Evolutionary conservation across 2,797 vertebrate species (phyloP).

Genomic region (Ateles fusciceps): DNA sequence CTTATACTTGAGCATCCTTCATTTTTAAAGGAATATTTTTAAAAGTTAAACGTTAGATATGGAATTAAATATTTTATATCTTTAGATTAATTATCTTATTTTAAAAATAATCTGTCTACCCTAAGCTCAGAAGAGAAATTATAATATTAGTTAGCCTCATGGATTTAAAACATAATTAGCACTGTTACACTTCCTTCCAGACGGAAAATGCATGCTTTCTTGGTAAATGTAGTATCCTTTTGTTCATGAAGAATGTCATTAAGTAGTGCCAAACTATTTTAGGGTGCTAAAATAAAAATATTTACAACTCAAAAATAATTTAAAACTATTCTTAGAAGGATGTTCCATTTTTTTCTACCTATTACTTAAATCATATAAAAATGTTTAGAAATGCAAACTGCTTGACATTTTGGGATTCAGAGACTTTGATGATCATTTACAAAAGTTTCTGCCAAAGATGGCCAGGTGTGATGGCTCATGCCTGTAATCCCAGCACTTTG

Average conservation of each 20-base stretch:
- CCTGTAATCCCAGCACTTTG: too few relatives aligned
- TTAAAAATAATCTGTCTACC: neutral
- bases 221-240: conserved; percentile 77
- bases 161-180: conserved; percentile 67
- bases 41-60: conserved; percentile 2
- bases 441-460: neutral
- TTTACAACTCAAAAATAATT: conserved; percentile 79
- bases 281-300: conserved; percentile 78
- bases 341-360: conserved; percentile 49
- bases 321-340: conserved; percentile 69
- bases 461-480: too few relatives aligned
- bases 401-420: conserved; percentile 3
- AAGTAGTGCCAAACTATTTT: conserved; percentile 76
- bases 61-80: neutral
- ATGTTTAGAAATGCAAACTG: neutral
- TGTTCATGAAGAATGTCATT: conserved; percentile 80
- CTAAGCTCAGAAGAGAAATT: conserved; percentile 38
- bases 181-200: conserved; percentile 76
- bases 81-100: conserved; percentile 25
- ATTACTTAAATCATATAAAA: conserved; percentile 37
- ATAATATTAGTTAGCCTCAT: conserved; percentile 40
- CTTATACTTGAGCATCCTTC: neutral
- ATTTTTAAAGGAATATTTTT: conserved; percentile 3
- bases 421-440: conserved; percentile 44
- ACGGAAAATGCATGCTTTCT: conserved; percentile 70